A percentile compares a stretch with the other conserved stretches of the same genome.
Conservation (phyloP, 2,797 vertebrate species). For the Pseudocheirus occidentalis region DNA sequence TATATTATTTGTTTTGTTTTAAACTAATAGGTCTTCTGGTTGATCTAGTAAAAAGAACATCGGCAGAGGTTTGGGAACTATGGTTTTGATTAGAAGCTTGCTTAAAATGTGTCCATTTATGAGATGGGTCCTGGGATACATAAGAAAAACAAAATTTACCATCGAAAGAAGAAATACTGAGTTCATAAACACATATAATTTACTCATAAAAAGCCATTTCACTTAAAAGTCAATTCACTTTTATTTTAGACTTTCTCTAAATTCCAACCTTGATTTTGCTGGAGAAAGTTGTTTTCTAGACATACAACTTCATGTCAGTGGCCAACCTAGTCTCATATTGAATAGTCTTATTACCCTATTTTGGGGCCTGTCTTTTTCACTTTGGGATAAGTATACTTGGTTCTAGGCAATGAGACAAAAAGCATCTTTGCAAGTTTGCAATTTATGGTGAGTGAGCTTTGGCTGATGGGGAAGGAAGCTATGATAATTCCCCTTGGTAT, state of each 20-base stretch:
- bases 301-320: slow-evolving; percentile 38
- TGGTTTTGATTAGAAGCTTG: neutral
- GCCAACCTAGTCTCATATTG: neutral
- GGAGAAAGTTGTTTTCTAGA: neutral
- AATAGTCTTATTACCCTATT: slow-evolving; percentile 22
- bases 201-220: neutral
- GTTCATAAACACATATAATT: neutral
- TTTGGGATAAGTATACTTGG: slow-evolving; percentile 48
- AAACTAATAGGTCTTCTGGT: neutral
- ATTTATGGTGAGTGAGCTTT: slow-evolving; percentile 61
- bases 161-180: neutral
- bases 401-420: slow-evolving; percentile 61
- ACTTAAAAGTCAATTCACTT: neutral
- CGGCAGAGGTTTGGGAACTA: neutral
- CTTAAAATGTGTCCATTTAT: neutral
- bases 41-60: neutral
- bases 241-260: neutral
- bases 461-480: slow-evolving; percentile 49
- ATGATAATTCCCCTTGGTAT: slow-evolving; percentile 62
- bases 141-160: neutral
- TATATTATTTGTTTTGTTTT: no score
- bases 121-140: neutral
- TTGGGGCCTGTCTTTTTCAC: slow-evolving; percentile 42
- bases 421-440: slow-evolving; percentile 62
- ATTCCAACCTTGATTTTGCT: neutral